Percentiles rank a stretch among this genome's conserved stretches.
phyloP scores from a whole-genome alignment of 2,113 vertebrate species.

The Chinchilla lanigera region DNA sequence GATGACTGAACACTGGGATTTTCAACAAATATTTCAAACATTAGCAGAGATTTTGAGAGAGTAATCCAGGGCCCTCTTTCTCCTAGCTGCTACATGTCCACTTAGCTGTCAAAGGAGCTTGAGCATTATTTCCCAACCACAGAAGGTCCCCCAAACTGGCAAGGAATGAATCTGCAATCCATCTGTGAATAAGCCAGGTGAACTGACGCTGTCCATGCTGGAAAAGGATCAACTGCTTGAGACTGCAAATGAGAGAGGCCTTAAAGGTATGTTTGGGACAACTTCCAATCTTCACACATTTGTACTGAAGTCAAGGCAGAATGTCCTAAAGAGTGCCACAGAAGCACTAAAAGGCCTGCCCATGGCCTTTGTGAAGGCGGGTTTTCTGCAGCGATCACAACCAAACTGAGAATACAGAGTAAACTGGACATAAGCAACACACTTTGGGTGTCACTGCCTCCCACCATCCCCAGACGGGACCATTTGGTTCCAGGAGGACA shows the following conservation, averaged over 20 bases:
- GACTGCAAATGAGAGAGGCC: not conserved
- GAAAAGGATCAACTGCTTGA: not conserved
- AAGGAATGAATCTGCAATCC: not conserved
- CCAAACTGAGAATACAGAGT: not conserved
- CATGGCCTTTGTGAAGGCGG: not conserved
- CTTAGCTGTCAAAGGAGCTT: not conserved
- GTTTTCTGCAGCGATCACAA: not conserved
- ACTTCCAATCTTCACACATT: not conserved
- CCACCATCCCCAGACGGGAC: not conserved
- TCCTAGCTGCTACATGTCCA: not conserved
- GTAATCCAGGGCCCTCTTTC: not conserved
- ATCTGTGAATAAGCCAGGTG: not conserved
- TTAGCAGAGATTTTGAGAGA: not conserved
- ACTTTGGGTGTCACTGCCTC: not conserved
- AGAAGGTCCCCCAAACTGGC: not conserved
- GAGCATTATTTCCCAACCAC: not conserved
- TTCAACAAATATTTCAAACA: not conserved
- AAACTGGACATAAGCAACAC: not conserved
- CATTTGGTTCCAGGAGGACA: not conserved
- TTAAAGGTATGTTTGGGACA: not conserved
- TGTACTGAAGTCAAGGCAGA: not conserved
- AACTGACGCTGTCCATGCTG: not conserved
- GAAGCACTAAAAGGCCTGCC: not conserved
- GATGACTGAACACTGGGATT: not conserved
- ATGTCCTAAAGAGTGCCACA: not conserved